Evolutionary conservation across 2,888 invertebrate genomes (phyloP).

Genomic region (Dimorphilus gyrociliatus): DNA sequence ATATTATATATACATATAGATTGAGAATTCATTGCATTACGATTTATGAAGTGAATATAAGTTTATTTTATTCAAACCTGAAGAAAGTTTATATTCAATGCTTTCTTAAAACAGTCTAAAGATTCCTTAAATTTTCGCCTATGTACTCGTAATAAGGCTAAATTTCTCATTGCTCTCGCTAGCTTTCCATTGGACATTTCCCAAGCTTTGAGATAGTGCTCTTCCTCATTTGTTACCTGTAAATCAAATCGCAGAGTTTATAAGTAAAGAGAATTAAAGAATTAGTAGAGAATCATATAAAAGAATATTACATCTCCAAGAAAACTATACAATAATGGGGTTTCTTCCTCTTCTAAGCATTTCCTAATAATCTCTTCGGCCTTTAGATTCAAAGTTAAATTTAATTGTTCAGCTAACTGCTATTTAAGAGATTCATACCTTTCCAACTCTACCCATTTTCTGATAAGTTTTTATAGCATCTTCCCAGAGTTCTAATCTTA

Average conservation of each 20-base stretch:
- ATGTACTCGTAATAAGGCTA: conserved; percentile 48
- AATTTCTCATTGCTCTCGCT: conserved; percentile 68
- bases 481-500: conserved; percentile 62
- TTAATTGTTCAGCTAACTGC: not conserved
- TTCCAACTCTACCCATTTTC: conserved; percentile 60
- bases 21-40: too few relatives aligned
- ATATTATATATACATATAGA: too few relatives aligned
- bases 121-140: conserved; percentile 49
- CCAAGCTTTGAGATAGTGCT: conserved; percentile 77
- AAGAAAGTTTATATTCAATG: conserved; percentile 66
- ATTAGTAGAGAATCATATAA: too few relatives aligned
- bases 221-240: conserved; percentile 55
- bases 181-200: conserved; percentile 62
- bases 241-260: too few relatives aligned
- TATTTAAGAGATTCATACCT: conserved; percentile 41
- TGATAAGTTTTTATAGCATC: conserved; percentile 81
- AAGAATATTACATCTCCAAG: conserved; percentile 90
- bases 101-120: conserved; percentile 61
- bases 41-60: not conserved
- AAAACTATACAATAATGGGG: conserved; percentile 70
- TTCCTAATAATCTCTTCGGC: conserved; percentile 73
- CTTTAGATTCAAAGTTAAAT: conserved; percentile 34
- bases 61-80: conserved; percentile 46
- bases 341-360: conserved; percentile 56
- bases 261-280: too few relatives aligned